Conservation (phyloP, 1,140 invertebrate genomes). For the Drosophila tropicalis region DNA sequence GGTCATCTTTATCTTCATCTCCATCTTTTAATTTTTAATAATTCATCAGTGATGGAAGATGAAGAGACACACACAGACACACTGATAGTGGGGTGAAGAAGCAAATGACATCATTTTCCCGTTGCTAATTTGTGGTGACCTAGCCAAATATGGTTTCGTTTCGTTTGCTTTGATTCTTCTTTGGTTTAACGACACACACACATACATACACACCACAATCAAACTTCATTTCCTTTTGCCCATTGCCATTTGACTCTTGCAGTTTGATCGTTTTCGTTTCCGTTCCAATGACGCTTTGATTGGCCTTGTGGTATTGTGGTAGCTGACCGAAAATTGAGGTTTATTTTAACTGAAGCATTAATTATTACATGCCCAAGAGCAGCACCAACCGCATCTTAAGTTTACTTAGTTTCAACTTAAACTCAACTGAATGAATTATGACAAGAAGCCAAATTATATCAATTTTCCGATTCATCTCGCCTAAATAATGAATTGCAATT, state of each 20-base stretch:
- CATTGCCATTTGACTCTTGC: slow-evolving; percentile 74
- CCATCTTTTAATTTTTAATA: slow-evolving; percentile 62
- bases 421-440: neutral
- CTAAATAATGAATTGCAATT: neutral
- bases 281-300: slow-evolving; percentile 80
- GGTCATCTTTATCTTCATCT: slow-evolving; percentile 42
- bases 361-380: slow-evolving; percentile 54
- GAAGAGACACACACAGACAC: neutral
- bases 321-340: slow-evolving; percentile 26
- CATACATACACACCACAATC: slow-evolving; percentile 17
- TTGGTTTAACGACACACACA: slow-evolving; percentile 16
- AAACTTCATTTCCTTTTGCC: slow-evolving; percentile 76
- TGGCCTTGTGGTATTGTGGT: slow-evolving; percentile 67
- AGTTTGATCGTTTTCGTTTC: slow-evolving; percentile 66
- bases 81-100: slow-evolving; percentile 2
- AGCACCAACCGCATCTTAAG: slow-evolving; percentile 3
- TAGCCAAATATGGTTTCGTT: slow-evolving; percentile 35
- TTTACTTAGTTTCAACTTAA: neutral
- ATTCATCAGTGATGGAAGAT: slow-evolving; percentile 57
- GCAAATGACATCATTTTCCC: slow-evolving; percentile 29
- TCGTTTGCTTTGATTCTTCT: slow-evolving; percentile 10
- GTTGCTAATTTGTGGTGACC: slow-evolving; percentile 67
- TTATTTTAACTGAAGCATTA: slow-evolving; percentile 55
- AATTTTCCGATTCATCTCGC: neutral
- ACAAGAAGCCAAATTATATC: neutral